Conservation (phyloP, 2,113 vertebrate genomes). For the Odocoileus virginianus region DNA sequence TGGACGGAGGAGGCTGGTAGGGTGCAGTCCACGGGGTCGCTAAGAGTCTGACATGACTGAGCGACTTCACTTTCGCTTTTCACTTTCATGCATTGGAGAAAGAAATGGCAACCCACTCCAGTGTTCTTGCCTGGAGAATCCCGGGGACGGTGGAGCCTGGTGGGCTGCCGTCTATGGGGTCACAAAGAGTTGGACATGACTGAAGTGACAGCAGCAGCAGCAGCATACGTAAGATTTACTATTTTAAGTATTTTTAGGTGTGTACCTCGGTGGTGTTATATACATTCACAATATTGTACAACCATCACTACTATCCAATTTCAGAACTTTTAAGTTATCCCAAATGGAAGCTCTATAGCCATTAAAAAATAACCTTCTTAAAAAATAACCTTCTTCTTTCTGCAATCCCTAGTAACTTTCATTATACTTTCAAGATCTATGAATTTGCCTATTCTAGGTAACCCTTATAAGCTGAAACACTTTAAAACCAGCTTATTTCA, state of each 20-base stretch:
- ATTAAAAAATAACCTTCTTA: background rate
- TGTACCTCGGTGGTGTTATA: background rate
- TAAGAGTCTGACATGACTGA: too few relatives aligned
- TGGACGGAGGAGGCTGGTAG: too few relatives aligned
- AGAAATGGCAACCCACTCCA: too few relatives aligned
- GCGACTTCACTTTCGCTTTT: too few relatives aligned
- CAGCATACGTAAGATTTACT: background rate
- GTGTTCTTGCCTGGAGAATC: too few relatives aligned
- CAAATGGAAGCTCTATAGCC: background rate
- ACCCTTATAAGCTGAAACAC: background rate
- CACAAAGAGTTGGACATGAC: too few relatives aligned
- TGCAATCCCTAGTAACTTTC: fast-evolving
- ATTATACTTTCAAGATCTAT: background rate
- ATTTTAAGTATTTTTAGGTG: background rate
- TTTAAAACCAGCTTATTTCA: background rate
- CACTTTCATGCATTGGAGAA: too few relatives aligned
- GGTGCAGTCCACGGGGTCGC: too few relatives aligned
- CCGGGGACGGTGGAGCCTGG: fast-evolving
- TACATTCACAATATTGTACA: background rate
- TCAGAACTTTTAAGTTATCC: background rate
- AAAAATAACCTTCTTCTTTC: background rate
- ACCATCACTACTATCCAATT: background rate
- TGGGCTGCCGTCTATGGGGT: too few relatives aligned
- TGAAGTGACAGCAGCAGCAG: too few relatives aligned
- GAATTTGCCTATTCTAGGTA: background rate